Evolutionary conservation across 1,140 invertebrate species (phyloP), one percentile per base, ranked within the genome.

Genomic region (Philotrypesis tridentata): DNA sequence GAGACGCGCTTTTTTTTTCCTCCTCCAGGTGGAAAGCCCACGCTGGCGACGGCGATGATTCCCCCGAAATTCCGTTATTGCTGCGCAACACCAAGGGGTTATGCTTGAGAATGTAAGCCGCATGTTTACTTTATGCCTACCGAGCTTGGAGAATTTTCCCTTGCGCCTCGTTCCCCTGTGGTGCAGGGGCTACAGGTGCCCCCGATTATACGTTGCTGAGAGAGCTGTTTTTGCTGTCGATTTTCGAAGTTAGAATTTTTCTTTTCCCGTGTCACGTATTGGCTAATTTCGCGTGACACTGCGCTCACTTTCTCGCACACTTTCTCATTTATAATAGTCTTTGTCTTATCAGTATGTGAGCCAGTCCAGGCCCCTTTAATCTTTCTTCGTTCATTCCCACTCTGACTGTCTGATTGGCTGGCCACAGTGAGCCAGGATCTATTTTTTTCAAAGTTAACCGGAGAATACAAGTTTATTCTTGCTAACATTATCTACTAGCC

Each of bases 391-490:
- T 12, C 72, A 48, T 74, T 12, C 25, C 0, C 37, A 25, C 21
- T 21, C 23, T 61, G 1, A 7, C 25, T 74, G 4, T 9, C 43
- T 55, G 23, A 25, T 9, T 43, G 43, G 2, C 37, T 55, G 21
- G 48, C 48, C 21, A 55, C 48, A 17, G 0, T 55, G 21, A 55
- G 12, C 71, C 9, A 77, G 61, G 33, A 23, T 74, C 48, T 78
- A 23, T 70, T 48, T 43, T 78, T 60, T 40, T 76, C 43, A 27
- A 82, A 70, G 21, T 61, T 29, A 70, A 82, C 67, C 29, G 11
- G 31, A 29, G 31, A 71, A 77, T 82, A 60, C 11, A 9, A 71
- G n/a, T 63, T 82, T 71, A 4, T 27, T 61, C 48, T 82, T 82
- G 48, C 55, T 61, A 61, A 75, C 70, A n/a, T 70, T 75, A 76